A percentile compares a stretch with the other conserved stretches of the same genome.
These are phyloP conservation scores for Chinchilla lanigera DNA, from an alignment of 2,113 vertebrate species.

Conservation along the genomic window DNA sequence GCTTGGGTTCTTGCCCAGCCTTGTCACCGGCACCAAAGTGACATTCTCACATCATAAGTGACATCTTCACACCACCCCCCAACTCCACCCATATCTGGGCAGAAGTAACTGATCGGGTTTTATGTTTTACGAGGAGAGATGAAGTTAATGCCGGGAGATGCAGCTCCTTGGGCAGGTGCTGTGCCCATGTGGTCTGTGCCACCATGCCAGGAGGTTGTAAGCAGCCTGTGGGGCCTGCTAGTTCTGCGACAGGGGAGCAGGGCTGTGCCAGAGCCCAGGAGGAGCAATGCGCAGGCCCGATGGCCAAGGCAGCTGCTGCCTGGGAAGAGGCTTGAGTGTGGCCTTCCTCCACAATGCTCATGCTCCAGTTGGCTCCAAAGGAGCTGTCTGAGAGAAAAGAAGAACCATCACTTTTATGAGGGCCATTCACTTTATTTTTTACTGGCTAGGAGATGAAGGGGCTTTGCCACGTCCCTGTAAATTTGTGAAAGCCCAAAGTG, in stretches of 20 bases:
- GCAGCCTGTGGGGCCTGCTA: background rate
- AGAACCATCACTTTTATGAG: background rate
- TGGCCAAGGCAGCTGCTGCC: conserved; percentile 33
- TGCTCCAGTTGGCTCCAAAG: background rate
- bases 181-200: background rate
- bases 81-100: background rate
- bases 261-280: background rate
- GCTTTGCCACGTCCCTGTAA: background rate
- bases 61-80: background rate
- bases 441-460: conserved; percentile 50
- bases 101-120: background rate
- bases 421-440: conserved; percentile 42
- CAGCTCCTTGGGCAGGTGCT: background rate
- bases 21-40: background rate
- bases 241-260: background rate
- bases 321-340: conserved; percentile 30
- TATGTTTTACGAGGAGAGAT: background rate
- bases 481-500: background rate
- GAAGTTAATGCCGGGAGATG: background rate
- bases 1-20: background rate
- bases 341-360: no score
- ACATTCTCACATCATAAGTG: background rate
- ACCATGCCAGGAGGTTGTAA: accelerated
- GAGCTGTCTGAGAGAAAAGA: background rate
- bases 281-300: background rate